A percentile compares a stretch with the other conserved stretches of the same genome.
These are phyloP conservation scores for Salvelinus namaycush DNA, from an alignment of 2,113 vertebrate genomes.

Conservation along the genomic window DNA sequence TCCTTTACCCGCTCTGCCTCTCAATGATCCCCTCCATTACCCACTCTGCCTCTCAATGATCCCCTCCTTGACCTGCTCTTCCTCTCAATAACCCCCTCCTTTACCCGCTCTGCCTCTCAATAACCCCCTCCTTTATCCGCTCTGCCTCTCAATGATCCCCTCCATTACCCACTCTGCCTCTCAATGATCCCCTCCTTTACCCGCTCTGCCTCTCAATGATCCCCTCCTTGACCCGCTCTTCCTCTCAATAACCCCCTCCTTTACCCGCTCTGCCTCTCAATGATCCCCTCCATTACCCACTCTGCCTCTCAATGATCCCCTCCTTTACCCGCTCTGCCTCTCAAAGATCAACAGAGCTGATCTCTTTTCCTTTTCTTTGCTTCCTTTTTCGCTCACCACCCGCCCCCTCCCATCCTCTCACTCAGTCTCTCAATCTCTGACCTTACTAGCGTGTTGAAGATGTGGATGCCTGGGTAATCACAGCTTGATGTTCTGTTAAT, in stretches of 20 bases:
- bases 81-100: background rate
- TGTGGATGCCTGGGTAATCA: conserved; percentile 54
- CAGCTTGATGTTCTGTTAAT: background rate
- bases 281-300: too few relatives aligned
- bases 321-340: background rate
- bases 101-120: background rate
- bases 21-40: background rate
- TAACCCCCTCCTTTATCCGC: too few relatives aligned
- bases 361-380: conserved; percentile 2
- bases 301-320: background rate
- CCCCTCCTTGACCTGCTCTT: background rate
- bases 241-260: background rate
- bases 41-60: too few relatives aligned
- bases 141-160: background rate
- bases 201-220: too few relatives aligned
- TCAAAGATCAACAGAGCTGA: background rate
- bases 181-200: background rate
- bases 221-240: background rate
- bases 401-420: background rate
- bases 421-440: conserved; percentile 27
- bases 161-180: background rate
- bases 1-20: too few relatives aligned
- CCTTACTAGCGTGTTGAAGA: conserved; percentile 53
- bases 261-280: too few relatives aligned
- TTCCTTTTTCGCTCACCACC: conserved; percentile 56